Conservation (phyloP, 2,888 invertebrate species). For the Lepidochrysops patricia region DNA sequence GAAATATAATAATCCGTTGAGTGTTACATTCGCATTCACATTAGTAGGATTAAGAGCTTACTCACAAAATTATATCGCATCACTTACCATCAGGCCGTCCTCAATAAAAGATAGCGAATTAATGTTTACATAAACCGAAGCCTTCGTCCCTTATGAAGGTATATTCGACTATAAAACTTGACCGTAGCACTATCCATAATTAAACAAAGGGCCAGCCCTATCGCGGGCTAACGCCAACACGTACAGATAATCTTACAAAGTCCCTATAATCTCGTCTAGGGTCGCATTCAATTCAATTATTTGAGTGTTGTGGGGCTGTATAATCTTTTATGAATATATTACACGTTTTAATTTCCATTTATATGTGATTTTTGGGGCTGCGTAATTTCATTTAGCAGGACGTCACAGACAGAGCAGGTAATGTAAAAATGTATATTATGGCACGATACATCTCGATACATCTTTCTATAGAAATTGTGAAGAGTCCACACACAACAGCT, state of each 20-base stretch:
- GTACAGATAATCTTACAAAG: slow-evolving; percentile 67
- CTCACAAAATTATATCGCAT: not conserved
- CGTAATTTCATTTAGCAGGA: not conserved
- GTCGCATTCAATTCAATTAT: slow-evolving; percentile 61
- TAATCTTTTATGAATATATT: slow-evolving; percentile 51
- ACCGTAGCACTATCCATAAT: slow-evolving; percentile 36
- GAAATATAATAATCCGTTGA: too few relatives aligned
- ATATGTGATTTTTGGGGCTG: not conserved
- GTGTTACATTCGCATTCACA: not conserved
- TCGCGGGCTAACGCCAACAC: slow-evolving; percentile 59
- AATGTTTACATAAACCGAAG: not conserved
- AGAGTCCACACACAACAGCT: too few relatives aligned
- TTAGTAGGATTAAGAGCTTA: not conserved
- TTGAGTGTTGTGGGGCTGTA: slow-evolving; percentile 58
- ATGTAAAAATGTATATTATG: too few relatives aligned
- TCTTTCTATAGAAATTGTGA: too few relatives aligned
- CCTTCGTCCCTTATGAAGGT: not conserved
- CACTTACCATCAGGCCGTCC: not conserved
- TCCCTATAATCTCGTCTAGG: slow-evolving; percentile 62
- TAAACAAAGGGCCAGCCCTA: slow-evolving; percentile 49
- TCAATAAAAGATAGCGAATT: not conserved
- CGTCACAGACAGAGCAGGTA: too few relatives aligned
- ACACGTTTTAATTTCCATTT: slow-evolving; percentile 1
- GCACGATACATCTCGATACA: too few relatives aligned
- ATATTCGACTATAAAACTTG: slow-evolving; percentile 13